Conservation (phyloP, 2,797 vertebrate species). For the Alcedo atthis region DNA sequence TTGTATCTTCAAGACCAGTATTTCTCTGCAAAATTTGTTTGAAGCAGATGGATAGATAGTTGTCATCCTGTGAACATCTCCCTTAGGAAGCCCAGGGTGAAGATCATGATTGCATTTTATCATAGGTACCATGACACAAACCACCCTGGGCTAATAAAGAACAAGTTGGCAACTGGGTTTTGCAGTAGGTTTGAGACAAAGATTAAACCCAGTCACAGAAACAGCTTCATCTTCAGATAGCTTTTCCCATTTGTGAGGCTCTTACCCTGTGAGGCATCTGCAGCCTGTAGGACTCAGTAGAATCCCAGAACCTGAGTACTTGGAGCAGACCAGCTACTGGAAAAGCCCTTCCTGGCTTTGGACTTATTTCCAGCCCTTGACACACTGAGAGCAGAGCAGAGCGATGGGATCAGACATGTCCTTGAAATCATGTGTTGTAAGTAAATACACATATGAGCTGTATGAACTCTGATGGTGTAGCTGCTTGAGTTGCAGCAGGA, state of each 20-base stretch:
- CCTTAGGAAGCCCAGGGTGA: background rate
- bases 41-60: background rate
- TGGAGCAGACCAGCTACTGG: background rate
- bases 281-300: background rate
- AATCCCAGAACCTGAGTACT: background rate
- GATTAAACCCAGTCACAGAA: background rate
- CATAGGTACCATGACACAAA: background rate
- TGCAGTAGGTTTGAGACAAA: background rate
- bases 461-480: background rate
- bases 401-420: accelerated
- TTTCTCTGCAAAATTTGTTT: background rate
- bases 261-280: accelerated
- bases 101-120: background rate
- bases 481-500: background rate
- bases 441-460: background rate
- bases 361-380: background rate
- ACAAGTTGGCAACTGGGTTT: background rate
- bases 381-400: background rate
- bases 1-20: background rate
- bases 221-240: background rate
- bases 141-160: background rate
- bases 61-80: background rate
- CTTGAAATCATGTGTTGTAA: background rate
- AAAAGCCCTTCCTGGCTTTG: background rate
- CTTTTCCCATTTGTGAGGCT: background rate